Base-by-base conservation (phyloP, 2,113 vertebrate genomes). In the Cariama cristata region DNA sequence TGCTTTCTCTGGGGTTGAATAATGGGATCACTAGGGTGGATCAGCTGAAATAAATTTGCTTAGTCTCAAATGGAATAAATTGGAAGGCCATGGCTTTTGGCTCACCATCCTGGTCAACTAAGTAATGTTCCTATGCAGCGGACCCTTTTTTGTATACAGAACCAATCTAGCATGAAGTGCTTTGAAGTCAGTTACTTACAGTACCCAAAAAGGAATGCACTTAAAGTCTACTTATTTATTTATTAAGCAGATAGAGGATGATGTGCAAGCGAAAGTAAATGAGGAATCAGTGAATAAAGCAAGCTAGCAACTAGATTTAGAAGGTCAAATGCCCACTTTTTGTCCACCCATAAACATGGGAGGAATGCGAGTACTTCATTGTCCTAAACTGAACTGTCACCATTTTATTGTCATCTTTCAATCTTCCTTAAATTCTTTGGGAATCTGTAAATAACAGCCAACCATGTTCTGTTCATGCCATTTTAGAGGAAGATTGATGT, bases 341-440 rank as follows among this genome's bases (percentile, higher is more conserved):
- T 73, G 18, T 44, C 52, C 21, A 21, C 30, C 5, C 44, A 74
- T 22, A 88, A 75, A 58, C 30, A 47, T 3, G 9, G 20, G 13
- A 74, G 23, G 50, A 89, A 91, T 40, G 15, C 0, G 14, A 90
- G n/a, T 10, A 60, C 32, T 62, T 82, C 44, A n/a, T 4, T 64
- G 59, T 79, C 44, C 40, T 71, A 45, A 85, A 92, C 26, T 8
- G 58, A 95, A 93, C 62, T 75, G 83, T 76, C 64, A 91, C 72
- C 19, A 79, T 88, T 95, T 93, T 75, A 83, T 28, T 63, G 86
- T n/a, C 80, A 88, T 69, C 79, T 93, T 91, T 97, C 91, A 93
- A 95, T 97, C 88, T 93, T 73, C 63, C 64, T 58, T 88, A 87
- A 90, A 72, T 68, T 91, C 62, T 83, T 79, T 35, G 38, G 82